Evolutionary conservation across 1,140 invertebrate genomes (phyloP).

Genomic region (Drosophila auraria): DNA sequence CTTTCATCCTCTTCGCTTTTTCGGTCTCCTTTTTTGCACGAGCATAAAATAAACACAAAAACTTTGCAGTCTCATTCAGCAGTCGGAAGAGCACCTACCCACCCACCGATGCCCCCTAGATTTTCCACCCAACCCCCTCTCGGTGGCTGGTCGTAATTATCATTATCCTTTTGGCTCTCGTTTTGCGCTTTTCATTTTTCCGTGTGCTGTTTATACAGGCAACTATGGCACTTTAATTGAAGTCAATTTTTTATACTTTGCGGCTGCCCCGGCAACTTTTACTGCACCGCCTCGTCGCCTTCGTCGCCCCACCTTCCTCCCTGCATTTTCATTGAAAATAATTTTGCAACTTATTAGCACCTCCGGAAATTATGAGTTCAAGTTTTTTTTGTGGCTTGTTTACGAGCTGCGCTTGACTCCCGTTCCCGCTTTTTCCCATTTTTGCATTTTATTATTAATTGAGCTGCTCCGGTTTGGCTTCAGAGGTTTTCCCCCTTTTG

Average conservation of each 20-base stretch:
- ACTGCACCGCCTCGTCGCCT: slow-evolving; percentile 1
- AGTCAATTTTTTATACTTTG: slow-evolving; percentile 79
- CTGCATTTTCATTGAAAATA: slow-evolving; percentile 75
- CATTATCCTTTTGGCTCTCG: slow-evolving; percentile 67
- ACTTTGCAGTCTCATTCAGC: slow-evolving; percentile 75
- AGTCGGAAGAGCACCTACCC: slow-evolving; percentile 21
- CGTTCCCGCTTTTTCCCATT: slow-evolving; percentile 24
- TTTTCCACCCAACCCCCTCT: not conserved
- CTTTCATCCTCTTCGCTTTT: slow-evolving; percentile 51
- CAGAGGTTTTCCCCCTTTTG: slow-evolving; percentile 57
- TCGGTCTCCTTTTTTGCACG: slow-evolving; percentile 33
- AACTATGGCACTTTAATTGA: slow-evolving; percentile 82
- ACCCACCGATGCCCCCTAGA: not conserved
- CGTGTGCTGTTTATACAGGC: slow-evolving; percentile 71
- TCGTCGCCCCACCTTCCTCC: not conserved
- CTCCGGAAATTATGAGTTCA: slow-evolving; percentile 81
- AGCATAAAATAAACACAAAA: slow-evolving; percentile 80
- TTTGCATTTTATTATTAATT: slow-evolving; percentile 73
- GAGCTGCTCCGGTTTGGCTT: slow-evolving; percentile 62
- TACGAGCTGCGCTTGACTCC: slow-evolving; percentile 53
- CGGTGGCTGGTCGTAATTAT: slow-evolving; percentile 66
- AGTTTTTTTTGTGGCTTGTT: slow-evolving; percentile 72
- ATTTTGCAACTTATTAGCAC: slow-evolving; percentile 83
- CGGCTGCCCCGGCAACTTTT: slow-evolving; percentile 51
- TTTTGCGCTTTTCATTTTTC: slow-evolving; percentile 77